A percentile compares a stretch with the other conserved stretches of the same genome.
phyloP scores from a whole-genome alignment of 1,140 invertebrate genomes.

The Papilio helenus region DNA sequence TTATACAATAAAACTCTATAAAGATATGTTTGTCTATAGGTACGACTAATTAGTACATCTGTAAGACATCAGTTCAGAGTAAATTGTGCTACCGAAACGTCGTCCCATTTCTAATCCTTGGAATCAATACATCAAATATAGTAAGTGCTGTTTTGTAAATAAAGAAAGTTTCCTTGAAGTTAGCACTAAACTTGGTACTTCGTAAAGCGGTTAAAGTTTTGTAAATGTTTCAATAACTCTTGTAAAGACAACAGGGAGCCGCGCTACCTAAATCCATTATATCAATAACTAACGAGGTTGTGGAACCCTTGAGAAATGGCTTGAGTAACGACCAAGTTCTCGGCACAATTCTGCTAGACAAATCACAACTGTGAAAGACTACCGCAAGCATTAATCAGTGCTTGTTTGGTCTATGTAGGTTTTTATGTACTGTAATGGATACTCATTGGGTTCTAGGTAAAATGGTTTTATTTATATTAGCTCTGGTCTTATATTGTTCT shows the following conservation, averaged over 20 bases:
- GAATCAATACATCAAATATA: background rate
- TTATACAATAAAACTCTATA: no score
- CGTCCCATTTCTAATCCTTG: no score
- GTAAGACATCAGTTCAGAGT: no score
- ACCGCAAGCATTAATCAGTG: conserved; percentile 22
- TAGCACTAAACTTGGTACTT: conserved; percentile 5
- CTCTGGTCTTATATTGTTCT: background rate
- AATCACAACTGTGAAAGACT: conserved; percentile 29
- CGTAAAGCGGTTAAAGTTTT: conserved; percentile 13
- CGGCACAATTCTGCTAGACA: conserved; percentile 32
- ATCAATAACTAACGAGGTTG: conserved; percentile 39
- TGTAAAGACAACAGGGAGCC: conserved; percentile 27
- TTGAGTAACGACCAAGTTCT: conserved; percentile 18
- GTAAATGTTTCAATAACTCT: conserved; percentile 33
- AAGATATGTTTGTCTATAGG: no score
- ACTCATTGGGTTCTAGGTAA: background rate
- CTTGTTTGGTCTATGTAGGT: background rate
- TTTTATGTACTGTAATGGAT: background rate
- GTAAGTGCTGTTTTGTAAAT: background rate
- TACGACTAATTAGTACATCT: no score
- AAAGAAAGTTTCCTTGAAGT: conserved; percentile 28
- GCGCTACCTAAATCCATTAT: conserved; percentile 35
- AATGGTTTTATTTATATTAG: background rate
- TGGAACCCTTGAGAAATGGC: conserved; percentile 37
- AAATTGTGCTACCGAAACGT: no score